Evolutionary conservation across 2,797 vertebrate species (phyloP).

Genomic region (Leptoclinus maculatus): DNA sequence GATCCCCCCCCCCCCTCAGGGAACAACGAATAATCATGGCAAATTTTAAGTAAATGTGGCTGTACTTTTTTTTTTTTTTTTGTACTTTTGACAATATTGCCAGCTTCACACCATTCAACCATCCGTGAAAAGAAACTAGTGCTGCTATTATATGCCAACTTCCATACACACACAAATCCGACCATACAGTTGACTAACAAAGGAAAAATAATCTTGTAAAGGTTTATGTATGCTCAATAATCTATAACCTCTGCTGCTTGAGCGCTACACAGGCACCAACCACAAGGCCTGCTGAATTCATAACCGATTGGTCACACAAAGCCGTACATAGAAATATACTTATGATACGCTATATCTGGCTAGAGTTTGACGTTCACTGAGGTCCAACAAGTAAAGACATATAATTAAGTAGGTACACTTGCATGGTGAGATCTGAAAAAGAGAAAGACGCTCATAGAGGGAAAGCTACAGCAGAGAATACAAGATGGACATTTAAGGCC

Average conservation of each 20-base stretch:
- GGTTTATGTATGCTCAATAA: background rate
- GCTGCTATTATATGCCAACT: background rate
- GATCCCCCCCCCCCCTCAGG: background rate
- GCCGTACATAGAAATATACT: conserved; percentile 6
- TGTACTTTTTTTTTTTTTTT: too few species aligned
- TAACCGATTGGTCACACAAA: conserved; percentile 8
- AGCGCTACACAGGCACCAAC: conserved; percentile 4
- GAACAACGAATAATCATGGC: background rate
- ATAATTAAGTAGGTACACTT: conserved; percentile 3
- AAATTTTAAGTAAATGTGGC: background rate
- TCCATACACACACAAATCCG: background rate
- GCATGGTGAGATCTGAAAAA: background rate
- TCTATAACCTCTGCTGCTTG: background rate
- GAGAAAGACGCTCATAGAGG: background rate
- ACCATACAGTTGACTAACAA: conserved; percentile 8
- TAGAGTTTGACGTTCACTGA: background rate
- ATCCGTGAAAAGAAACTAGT: background rate
- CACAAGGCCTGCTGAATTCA: conserved; percentile 7
- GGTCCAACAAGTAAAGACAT: conserved; percentile 4
- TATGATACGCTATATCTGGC: background rate
- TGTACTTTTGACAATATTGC: too few species aligned
- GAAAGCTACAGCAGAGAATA: background rate
- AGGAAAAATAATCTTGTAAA: conserved; percentile 6
- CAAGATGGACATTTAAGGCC: background rate
- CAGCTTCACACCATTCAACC: too few species aligned